These are phyloP conservation scores for Pandemis heparana DNA, from an alignment of 2,888 invertebrate genomes.

Conservation along the genomic window DNA sequence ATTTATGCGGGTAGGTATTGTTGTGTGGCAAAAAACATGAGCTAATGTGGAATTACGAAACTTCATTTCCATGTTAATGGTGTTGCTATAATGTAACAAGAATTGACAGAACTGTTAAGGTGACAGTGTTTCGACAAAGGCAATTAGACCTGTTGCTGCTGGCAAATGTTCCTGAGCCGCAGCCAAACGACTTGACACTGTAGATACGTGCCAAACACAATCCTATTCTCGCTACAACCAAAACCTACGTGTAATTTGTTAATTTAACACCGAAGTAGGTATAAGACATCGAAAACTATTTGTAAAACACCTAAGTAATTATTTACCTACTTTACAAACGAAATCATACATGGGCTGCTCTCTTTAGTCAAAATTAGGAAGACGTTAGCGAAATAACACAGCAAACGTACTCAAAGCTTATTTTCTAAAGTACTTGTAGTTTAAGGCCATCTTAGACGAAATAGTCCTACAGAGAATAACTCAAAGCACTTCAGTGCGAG, in stretches of 20 bases:
- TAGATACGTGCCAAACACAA: slow-evolving; percentile 58
- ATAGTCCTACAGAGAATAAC: slow-evolving; percentile 12
- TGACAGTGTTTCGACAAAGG: neutral
- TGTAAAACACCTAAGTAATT: too few relatives aligned
- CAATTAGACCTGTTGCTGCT: slow-evolving; percentile 66
- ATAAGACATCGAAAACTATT: neutral
- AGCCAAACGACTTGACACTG: slow-evolving; percentile 66
- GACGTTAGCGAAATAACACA: neutral
- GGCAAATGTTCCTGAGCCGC: slow-evolving; percentile 61
- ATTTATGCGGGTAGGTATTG: neutral
- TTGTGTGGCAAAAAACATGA: neutral
- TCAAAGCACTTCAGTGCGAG: slow-evolving; percentile 9
- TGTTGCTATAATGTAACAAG: neutral
- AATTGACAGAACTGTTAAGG: neutral
- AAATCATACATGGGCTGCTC: neutral
- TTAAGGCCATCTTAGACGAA: neutral
- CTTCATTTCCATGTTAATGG: neutral
- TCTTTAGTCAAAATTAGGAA: too few relatives aligned
- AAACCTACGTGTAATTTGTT: neutral
- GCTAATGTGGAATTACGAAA: neutral
- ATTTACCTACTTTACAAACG: too few relatives aligned
- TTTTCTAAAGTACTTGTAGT: slow-evolving; percentile 5
- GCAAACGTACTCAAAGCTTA: slow-evolving; percentile 1
- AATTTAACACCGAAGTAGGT: neutral
- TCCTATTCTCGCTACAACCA: slow-evolving; percentile 41